These are phyloP conservation scores for Cynocephalus volans DNA, from an alignment of 2,113 vertebrate species.

Conservation along the genomic window DNA sequence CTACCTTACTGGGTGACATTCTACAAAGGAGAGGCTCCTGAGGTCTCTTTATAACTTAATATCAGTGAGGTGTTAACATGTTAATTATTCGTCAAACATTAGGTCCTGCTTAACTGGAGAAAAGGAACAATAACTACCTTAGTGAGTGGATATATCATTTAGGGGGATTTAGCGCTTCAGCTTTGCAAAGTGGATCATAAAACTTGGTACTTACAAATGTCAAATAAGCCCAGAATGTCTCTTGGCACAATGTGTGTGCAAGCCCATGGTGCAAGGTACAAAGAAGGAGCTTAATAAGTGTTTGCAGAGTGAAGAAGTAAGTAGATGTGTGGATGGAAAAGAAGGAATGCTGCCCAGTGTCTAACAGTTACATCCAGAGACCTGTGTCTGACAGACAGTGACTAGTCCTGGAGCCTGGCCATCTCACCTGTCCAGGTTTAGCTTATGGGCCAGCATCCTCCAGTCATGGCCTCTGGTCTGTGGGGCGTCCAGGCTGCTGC, in stretches of 20 bases:
- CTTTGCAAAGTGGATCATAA: background rate
- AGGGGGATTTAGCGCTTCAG: background rate
- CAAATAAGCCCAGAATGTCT: background rate
- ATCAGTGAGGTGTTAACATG: background rate
- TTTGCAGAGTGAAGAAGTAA: background rate
- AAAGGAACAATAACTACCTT: background rate
- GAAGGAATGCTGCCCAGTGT: background rate
- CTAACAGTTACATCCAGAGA: background rate
- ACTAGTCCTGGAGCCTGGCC: background rate
- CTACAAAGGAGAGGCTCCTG: background rate
- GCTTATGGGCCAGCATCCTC: conserved; percentile 98
- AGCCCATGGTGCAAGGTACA: background rate
- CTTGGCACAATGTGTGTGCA: background rate
- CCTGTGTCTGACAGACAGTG: background rate
- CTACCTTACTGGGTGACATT: background rate
- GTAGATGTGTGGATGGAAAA: background rate
- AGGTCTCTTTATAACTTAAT: background rate
- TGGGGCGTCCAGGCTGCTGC: conserved; percentile 97
- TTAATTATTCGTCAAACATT: background rate
- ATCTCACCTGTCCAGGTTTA: conserved; percentile 96
- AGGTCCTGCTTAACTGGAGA: background rate
- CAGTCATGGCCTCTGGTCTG: conserved; percentile 98
- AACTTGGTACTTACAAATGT: background rate
- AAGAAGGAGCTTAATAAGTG: background rate
- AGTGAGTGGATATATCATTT: background rate